Evolutionary conservation across 2,797 vertebrate species (phyloP).

Genomic region (Crocidura indochinensis): DNA sequence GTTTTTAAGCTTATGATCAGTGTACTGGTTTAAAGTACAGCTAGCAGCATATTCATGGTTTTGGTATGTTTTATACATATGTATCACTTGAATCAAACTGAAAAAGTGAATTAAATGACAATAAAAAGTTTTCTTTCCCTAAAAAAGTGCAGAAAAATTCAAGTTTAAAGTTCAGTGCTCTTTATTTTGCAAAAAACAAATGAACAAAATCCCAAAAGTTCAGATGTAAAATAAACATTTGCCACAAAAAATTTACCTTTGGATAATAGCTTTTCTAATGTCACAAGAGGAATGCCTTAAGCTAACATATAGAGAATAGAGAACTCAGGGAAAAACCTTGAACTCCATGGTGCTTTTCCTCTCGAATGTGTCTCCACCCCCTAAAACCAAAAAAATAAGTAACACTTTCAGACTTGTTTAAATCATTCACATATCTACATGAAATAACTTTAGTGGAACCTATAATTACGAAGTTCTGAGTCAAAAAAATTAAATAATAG

Average conservation of each 20-base stretch:
- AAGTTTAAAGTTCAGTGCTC: constrained; percentile 91
- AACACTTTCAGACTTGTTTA: constrained; percentile 94
- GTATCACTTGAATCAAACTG: constrained; percentile 83
- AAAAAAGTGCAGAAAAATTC: constrained; percentile 92
- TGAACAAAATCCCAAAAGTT: constrained; percentile 77
- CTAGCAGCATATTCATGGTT: constrained; percentile 83
- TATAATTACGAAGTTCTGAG: constrained; percentile 91
- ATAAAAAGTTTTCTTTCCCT: constrained; percentile 88
- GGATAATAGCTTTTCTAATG: constrained; percentile 89
- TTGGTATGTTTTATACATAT: constrained; percentile 87
- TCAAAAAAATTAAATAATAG: constrained; percentile 83
- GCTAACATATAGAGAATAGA: constrained; percentile 83
- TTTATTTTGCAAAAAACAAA: constrained; percentile 85
- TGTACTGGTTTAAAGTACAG: constrained; percentile 83
- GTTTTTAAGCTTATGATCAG: constrained; percentile 84
- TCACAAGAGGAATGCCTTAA: constrained; percentile 85
- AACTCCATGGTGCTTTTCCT: constrained; percentile 65
- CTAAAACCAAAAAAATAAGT: constrained; percentile 79
- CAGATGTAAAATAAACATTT: constrained; percentile 85
- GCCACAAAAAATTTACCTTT: constrained; percentile 88
- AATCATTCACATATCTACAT: constrained; percentile 94
- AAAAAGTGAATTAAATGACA: constrained; percentile 84
- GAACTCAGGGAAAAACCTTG: constrained; percentile 78
- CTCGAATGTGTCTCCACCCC: constrained; percentile 20
- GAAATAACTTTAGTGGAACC: constrained; percentile 89